phyloP scores from a whole-genome alignment of 92 coral and sea anemone species.

The Heteractis magnifica region DNA sequence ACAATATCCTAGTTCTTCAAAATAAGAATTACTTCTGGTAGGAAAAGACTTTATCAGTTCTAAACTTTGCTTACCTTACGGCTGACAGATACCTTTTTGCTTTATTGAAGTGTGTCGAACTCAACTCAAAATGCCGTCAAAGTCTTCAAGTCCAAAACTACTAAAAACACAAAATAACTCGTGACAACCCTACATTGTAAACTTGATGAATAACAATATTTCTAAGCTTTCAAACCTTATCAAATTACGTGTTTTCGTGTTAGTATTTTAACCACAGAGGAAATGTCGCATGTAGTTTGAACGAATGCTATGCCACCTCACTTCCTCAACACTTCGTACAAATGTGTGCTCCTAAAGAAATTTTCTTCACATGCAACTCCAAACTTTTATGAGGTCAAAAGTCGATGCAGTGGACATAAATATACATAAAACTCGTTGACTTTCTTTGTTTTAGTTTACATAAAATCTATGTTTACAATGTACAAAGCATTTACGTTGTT shows the following conservation, averaged over 20 bases:
- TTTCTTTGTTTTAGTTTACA: background rate
- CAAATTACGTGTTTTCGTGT: background rate
- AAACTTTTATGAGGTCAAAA: conserved; percentile 1
- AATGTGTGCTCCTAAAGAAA: background rate
- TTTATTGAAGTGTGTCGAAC: too few species aligned
- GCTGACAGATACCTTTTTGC: too few species aligned
- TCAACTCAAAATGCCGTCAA: too few species aligned
- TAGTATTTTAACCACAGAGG: background rate
- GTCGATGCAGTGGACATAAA: background rate
- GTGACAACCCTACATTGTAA: background rate
- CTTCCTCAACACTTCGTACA: background rate
- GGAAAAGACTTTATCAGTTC: too few species aligned
- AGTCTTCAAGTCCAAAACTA: too few species aligned
- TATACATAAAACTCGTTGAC: background rate
- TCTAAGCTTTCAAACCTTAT: background rate
- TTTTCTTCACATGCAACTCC: background rate
- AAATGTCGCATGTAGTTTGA: background rate
- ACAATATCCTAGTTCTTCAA: background rate
- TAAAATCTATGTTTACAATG: conserved; percentile 6
- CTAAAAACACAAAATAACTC: background rate
- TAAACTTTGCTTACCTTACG: too few species aligned
- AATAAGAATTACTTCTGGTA: too few species aligned
- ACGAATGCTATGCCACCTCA: background rate
- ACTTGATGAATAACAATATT: background rate
- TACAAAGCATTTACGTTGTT: background rate